A percentile compares a stretch with the other conserved stretches of the same genome.
Conservation (phyloP, 2,888 invertebrate genomes). For the Drosophila fungiperda region DNA sequence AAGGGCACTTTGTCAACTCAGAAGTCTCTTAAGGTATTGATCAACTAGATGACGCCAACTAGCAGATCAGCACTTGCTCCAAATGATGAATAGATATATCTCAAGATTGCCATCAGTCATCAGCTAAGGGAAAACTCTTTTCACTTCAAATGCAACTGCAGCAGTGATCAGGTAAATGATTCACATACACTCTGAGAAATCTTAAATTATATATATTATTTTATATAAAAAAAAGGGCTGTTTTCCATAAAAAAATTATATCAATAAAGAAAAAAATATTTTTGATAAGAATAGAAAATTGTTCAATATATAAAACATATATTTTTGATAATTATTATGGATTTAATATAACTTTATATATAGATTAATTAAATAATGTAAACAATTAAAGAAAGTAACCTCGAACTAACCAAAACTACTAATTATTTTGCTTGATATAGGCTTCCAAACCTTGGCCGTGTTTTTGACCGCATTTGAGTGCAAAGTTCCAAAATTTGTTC, state of each 20-base stretch:
- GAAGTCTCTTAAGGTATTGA: slow-evolving; percentile 10
- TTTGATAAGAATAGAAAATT: not conserved
- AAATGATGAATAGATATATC: slow-evolving; percentile 53
- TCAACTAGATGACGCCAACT: slow-evolving; percentile 54
- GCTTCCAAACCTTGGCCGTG: not conserved
- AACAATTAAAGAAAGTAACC: not conserved
- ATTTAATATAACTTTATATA: not conserved
- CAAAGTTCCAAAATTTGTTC: not conserved
- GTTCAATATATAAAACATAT: not conserved
- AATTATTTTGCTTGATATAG: not conserved
- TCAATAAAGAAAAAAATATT: not conserved
- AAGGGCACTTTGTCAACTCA: slow-evolving; percentile 46
- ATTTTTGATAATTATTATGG: not conserved
- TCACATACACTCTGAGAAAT: slow-evolving; percentile 1
- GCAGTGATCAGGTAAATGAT: slow-evolving; percentile 42
- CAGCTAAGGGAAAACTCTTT: slow-evolving; percentile 20
- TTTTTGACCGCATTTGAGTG: not conserved
- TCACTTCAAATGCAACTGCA: slow-evolving; percentile 45
- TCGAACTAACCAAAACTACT: not conserved
- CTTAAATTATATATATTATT: not conserved
- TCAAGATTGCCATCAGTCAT: slow-evolving; percentile 49
- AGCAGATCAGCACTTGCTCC: slow-evolving; percentile 34
- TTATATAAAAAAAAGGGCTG: not conserved
- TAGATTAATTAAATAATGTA: not conserved
- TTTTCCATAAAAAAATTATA: not conserved